phyloP scores from a whole-genome alignment of 2,797 vertebrate species.

The Chromis chromis region DNA sequence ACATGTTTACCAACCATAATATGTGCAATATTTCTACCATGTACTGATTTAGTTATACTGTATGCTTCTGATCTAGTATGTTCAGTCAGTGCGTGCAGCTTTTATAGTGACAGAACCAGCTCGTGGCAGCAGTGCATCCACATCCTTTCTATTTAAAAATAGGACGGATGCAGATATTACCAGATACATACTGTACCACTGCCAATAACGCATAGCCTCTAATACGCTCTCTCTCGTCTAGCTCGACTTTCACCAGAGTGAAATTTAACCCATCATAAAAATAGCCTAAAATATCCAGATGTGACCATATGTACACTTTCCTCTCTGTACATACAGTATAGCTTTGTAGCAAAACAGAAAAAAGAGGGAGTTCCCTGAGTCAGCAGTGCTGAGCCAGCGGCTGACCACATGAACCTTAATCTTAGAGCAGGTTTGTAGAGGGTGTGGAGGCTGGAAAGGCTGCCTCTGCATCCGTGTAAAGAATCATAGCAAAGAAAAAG shows the following conservation, averaged over 20 bases:
- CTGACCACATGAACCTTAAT: slow-evolving; percentile 58
- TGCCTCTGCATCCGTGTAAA: slow-evolving; percentile 26
- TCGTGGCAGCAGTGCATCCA: slow-evolving; percentile 48
- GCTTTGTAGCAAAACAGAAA: slow-evolving; percentile 26
- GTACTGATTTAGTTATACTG: background rate
- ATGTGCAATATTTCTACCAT: background rate
- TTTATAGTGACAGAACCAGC: slow-evolving; percentile 31
- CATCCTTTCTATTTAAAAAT: slow-evolving; percentile 66
- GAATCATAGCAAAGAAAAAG: slow-evolving; percentile 29
- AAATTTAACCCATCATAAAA: slow-evolving; percentile 55
- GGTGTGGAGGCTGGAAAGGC: slow-evolving; percentile 37
- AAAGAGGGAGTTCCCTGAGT: slow-evolving; percentile 58
- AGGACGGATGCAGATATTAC: slow-evolving; percentile 53
- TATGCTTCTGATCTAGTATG: background rate
- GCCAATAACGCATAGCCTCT: slow-evolving; percentile 60
- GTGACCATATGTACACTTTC: slow-evolving; percentile 45
- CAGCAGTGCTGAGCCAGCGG: slow-evolving; percentile 51
- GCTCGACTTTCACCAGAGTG: slow-evolving; percentile 66
- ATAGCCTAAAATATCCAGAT: slow-evolving; percentile 57
- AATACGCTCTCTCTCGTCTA: slow-evolving; percentile 30
- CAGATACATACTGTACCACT: slow-evolving; percentile 40
- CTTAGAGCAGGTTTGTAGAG: slow-evolving; percentile 30
- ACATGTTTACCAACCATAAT: background rate
- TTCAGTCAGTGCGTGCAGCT: slow-evolving; percentile 2
- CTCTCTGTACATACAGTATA: slow-evolving; percentile 24